phyloP scores from a whole-genome alignment of 92 coral and sea anemone species.

The Bergia puertoricense region DNA sequence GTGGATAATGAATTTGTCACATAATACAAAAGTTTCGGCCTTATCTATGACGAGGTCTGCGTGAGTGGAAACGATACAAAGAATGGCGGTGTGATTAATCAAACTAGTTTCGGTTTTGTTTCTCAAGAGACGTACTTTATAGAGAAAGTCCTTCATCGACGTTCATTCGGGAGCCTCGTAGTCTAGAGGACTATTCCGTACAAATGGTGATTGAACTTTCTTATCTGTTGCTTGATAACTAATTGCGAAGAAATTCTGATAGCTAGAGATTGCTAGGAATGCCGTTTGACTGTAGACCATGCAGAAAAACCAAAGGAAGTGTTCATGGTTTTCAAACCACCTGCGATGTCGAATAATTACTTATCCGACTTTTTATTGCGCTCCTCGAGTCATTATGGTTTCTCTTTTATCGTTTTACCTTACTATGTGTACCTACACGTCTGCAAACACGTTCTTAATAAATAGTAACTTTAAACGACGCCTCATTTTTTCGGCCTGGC shows the following conservation, averaged over 20 bases:
- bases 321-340: background rate
- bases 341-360: background rate
- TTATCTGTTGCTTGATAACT: conserved; percentile 41
- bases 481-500: conserved; percentile 53
- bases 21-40: conserved; percentile 43
- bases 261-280: conserved; percentile 24
- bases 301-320: background rate
- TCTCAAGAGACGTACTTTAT: conserved; percentile 11
- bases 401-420: background rate
- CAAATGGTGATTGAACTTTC: conserved; percentile 29
- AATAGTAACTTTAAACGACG: conserved; percentile 25
- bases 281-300: background rate
- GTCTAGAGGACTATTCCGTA: conserved; percentile 25
- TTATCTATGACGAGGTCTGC: conserved; percentile 40
- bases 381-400: background rate
- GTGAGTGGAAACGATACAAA: conserved; percentile 23
- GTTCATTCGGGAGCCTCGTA: conserved; percentile 12
- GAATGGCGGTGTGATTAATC: conserved; percentile 29
- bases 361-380: background rate
- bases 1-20: conserved; percentile 41
- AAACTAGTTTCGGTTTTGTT: conserved; percentile 24
- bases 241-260: conserved; percentile 38
- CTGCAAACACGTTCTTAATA: conserved; percentile 44
- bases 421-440: background rate
- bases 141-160: conserved; percentile 37